phyloP scores from a whole-genome alignment of 2,113 vertebrate genomes.

The Lipotes vexillifer region DNA sequence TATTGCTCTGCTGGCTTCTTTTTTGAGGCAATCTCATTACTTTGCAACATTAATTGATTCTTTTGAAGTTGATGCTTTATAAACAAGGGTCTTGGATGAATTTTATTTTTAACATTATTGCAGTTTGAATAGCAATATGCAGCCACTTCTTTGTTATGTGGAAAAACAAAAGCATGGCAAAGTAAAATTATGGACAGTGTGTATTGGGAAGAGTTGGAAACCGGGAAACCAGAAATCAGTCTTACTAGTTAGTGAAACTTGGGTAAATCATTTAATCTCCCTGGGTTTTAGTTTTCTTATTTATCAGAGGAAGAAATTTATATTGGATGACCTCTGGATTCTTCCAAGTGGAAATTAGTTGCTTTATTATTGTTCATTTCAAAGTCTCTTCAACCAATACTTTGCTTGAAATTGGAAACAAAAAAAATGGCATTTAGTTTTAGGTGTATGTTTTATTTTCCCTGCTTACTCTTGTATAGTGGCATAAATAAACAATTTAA shows the following conservation, averaged over 20 bases:
- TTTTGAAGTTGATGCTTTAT: constrained; percentile 13
- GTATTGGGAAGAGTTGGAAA: background rate
- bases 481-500: background rate
- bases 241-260: background rate
- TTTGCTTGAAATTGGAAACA: background rate
- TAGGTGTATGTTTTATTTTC: background rate
- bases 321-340: background rate
- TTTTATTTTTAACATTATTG: constrained; percentile 22
- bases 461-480: background rate
- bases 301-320: background rate
- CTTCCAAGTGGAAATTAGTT: background rate
- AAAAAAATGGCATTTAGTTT: background rate
- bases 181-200: background rate
- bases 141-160: background rate
- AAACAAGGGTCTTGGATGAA: constrained; percentile 1
- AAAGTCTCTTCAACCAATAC: background rate
- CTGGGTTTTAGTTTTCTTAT: background rate
- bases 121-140: background rate
- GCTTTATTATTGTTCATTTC: background rate
- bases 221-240: background rate
- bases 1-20: background rate
- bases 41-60: constrained; percentile 50
- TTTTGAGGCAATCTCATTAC: background rate
- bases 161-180: background rate
- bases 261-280: background rate